Evolutionary conservation across 2,888 invertebrate genomes (phyloP).

Genomic region (Eupsilia transversa): DNA sequence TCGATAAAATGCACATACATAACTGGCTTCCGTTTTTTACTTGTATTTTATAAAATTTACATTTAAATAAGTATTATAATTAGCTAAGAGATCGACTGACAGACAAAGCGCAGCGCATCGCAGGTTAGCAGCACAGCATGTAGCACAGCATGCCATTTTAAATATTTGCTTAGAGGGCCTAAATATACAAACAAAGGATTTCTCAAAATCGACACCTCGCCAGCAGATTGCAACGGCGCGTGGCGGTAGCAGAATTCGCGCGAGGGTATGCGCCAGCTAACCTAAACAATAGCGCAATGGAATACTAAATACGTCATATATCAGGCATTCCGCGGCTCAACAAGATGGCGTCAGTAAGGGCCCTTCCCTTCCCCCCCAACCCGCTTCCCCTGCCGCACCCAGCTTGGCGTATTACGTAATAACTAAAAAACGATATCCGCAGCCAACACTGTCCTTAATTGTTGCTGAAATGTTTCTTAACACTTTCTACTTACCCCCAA

Average conservation of each 20-base stretch:
- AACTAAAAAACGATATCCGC: background rate
- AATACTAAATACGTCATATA: background rate
- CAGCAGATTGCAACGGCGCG: too few species aligned
- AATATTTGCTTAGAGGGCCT: background rate
- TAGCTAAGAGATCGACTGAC: background rate
- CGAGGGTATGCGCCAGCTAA: background rate
- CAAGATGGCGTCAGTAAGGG: conserved; percentile 20
- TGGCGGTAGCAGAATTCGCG: background rate
- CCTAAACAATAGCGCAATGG: background rate
- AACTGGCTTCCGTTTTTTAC: too few species aligned
- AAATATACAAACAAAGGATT: background rate
- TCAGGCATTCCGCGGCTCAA: background rate
- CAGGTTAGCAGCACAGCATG: conserved; percentile 1
- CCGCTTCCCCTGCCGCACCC: background rate
- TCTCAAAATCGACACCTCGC: background rate
- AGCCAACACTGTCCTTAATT: background rate
- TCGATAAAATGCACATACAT: too few species aligned
- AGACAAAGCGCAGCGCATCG: background rate
- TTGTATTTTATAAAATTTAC: background rate
- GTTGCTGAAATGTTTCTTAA: background rate
- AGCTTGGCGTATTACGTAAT: background rate
- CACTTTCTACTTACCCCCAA: conserved; percentile 14
- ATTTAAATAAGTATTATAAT: background rate
- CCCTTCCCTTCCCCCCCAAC: background rate
- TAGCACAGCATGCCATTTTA: background rate